A percentile compares a stretch with the other conserved stretches of the same genome.
These are phyloP conservation scores for Ecdyonurus torrentis DNA, from an alignment of 2,888 invertebrate species.

Conservation along the genomic window DNA sequence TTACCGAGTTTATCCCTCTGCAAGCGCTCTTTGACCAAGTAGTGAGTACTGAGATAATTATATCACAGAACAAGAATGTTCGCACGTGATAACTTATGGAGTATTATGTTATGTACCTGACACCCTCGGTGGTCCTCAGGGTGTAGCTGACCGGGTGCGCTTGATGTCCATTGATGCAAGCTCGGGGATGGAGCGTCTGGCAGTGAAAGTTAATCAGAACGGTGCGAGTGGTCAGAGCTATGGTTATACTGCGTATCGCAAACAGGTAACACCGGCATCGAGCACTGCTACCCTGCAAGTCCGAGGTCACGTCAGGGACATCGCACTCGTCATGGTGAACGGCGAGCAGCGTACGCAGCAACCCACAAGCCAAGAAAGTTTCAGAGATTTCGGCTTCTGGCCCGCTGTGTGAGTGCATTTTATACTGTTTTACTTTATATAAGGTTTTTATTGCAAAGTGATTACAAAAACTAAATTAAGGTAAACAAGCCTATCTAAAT, in stretches of 20 bases:
- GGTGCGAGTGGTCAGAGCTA: slow-evolving; percentile 33
- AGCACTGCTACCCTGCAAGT: slow-evolving; percentile 23
- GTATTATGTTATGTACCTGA: too few relatives aligned
- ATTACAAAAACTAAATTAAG: too few relatives aligned
- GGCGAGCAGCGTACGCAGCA: slow-evolving; percentile 25
- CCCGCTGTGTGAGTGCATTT: slow-evolving; percentile 17
- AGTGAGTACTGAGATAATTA: not conserved
- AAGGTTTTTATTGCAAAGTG: too few relatives aligned
- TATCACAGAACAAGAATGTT: too few relatives aligned
- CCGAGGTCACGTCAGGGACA: slow-evolving; percentile 30
- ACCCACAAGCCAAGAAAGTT: slow-evolving; percentile 19
- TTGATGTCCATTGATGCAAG: too few relatives aligned
- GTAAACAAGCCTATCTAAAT: too few relatives aligned
- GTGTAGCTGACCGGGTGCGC: too few relatives aligned
- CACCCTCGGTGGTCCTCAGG: too few relatives aligned
- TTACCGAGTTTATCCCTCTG: too few relatives aligned
- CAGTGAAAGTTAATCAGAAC: not conserved
- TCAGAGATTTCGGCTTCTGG: slow-evolving; percentile 27
- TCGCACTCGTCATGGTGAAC: slow-evolving; percentile 32
- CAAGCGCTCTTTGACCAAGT: not conserved
- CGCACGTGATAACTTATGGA: not conserved
- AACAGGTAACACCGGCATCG: slow-evolving; percentile 16
- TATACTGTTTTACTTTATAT: not conserved
- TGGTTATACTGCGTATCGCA: too few relatives aligned
- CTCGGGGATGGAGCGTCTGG: too few relatives aligned